Percentiles rank a stretch among this genome's conserved stretches.
These are phyloP conservation scores for Torymus tubicola DNA, from an alignment of 2,888 invertebrate species.

Conservation along the genomic window DNA sequence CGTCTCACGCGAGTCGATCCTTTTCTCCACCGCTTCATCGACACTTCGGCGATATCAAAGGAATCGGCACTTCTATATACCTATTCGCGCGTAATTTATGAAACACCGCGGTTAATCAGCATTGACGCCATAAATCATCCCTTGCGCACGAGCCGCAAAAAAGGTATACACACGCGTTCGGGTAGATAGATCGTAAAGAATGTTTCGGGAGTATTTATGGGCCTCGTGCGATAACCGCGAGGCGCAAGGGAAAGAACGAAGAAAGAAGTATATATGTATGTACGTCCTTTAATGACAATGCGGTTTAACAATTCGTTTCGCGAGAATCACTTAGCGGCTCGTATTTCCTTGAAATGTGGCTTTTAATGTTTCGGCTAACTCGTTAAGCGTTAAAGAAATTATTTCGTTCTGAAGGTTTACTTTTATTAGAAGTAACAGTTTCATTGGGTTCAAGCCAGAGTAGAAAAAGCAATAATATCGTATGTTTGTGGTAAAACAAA, in stretches of 20 bases:
- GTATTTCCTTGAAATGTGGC: no score
- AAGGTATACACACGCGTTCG: neutral
- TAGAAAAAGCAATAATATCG: no score
- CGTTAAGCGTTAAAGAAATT: no score
- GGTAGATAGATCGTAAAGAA: conserved; percentile 34
- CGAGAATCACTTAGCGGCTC: neutral
- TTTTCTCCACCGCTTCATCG: conserved; percentile 15
- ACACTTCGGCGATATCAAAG: conserved; percentile 30
- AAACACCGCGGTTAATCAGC: conserved; percentile 43
- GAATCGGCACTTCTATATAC: neutral
- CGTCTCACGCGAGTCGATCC: neutral
- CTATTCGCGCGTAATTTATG: conserved; percentile 15
- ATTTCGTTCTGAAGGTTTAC: no score
- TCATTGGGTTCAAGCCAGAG: no score
- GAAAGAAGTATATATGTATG: no score
- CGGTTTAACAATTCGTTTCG: neutral
- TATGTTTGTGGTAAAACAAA: no score
- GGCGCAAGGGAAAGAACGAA: neutral
- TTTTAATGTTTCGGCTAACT: no score
- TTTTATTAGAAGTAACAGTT: no score
- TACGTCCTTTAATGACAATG: neutral
- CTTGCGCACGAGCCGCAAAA: neutral
- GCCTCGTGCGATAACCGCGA: conserved; percentile 15
- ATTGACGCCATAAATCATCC: conserved; percentile 42
- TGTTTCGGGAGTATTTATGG: conserved; percentile 27